Evolutionary conservation across 2,113 vertebrate genomes (phyloP).

Genomic region (Synodontis membranacea): DNA sequence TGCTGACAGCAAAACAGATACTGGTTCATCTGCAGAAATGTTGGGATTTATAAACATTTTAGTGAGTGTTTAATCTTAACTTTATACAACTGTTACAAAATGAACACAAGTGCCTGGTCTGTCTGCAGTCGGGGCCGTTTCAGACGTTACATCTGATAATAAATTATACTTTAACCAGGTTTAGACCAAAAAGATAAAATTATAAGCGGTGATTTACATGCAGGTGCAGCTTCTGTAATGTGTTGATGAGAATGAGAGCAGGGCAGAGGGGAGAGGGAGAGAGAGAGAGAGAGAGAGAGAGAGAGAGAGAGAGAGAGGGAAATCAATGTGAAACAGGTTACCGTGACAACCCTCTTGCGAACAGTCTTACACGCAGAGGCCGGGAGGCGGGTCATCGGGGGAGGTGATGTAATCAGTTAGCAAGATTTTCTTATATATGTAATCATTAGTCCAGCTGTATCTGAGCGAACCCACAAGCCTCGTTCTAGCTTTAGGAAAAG

Average conservation of each 20-base stretch:
- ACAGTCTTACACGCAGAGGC: not conserved
- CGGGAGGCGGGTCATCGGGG: not conserved
- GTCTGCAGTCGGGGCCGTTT: not conserved
- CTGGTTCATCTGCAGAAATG: not conserved
- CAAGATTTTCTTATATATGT: not conserved
- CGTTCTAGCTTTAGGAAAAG: not conserved
- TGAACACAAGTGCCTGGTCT: not conserved
- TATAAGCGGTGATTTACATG: not conserved
- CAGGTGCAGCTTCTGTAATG: not conserved
- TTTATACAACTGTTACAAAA: not conserved
- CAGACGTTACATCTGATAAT: not conserved
- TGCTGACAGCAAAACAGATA: not conserved
- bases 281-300: not conserved
- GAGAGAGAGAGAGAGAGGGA: not conserved
- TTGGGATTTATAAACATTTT: not conserved
- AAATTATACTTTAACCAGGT: not conserved
- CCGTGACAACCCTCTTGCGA: conserved; percentile 13
- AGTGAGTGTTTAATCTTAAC: not conserved
- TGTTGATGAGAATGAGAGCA: conserved; percentile 3
- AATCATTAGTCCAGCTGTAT: not conserved
- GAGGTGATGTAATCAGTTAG: not conserved
- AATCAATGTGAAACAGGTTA: conserved; percentile 15
- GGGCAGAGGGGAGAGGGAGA: not conserved
- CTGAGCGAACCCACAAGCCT: not conserved
- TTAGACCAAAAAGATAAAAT: not conserved